Conservation (phyloP, 2,888 invertebrate genomes). For the Endotricha flammealis region DNA sequence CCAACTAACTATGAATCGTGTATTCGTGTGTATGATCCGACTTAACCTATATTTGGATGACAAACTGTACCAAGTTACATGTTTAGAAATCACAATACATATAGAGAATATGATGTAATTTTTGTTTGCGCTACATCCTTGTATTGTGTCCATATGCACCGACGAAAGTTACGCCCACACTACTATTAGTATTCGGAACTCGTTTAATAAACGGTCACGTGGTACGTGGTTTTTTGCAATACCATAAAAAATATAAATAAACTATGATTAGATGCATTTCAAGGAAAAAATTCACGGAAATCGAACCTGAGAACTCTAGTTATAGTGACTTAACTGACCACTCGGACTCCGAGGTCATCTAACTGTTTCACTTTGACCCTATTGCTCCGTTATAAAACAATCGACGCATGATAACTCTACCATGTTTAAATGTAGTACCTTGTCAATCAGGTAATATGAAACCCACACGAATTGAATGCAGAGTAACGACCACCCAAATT, state of each 20-base stretch:
- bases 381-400: neutral
- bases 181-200: constrained; percentile 49
- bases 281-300: too few species aligned
- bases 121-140: constrained; percentile 12
- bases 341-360: too few species aligned
- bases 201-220: constrained; percentile 33
- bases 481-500: neutral
- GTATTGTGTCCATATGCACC: constrained; percentile 22
- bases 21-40: too few species aligned
- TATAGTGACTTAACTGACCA: too few species aligned
- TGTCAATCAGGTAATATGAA: neutral
- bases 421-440: neutral
- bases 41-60: too few species aligned
- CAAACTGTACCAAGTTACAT: too few species aligned
- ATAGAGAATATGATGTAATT: neutral
- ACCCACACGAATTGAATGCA: neutral
- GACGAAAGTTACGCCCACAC: constrained; percentile 37
- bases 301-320: too few species aligned
- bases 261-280: too few species aligned
- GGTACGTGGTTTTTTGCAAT: constrained; percentile 60
- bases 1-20: too few species aligned
- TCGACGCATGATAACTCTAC: neutral
- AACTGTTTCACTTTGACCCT: neutral
- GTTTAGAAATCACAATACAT: constrained; percentile 9
- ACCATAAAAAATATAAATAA: constrained; percentile 23